Conservation (phyloP, 30 jellyfish, hydroid and myxozoan species). For the Sanderia malayensis region DNA sequence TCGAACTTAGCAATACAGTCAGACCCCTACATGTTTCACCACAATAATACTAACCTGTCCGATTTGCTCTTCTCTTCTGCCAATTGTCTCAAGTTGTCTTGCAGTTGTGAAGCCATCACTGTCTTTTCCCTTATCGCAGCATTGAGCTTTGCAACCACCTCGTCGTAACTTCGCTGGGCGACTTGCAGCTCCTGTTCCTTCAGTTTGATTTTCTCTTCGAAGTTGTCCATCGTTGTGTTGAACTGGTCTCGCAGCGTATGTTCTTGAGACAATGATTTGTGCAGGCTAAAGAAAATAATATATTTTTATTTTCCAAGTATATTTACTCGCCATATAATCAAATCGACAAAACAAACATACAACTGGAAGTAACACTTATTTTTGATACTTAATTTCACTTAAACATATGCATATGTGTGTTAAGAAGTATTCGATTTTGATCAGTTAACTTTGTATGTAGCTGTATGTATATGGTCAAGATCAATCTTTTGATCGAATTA, state of each 20-base stretch:
- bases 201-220: slow-evolving; percentile 66
- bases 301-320: no score
- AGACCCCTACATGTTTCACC: no score
- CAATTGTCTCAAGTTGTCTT: slow-evolving; percentile 51
- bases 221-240: slow-evolving; percentile 82
- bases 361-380: no score
- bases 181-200: slow-evolving; percentile 69
- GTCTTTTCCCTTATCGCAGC: slow-evolving; percentile 72
- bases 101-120: slow-evolving; percentile 73
- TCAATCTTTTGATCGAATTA: no score
- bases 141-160: slow-evolving; percentile 67
- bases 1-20: no score
- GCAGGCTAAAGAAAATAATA: slow-evolving; percentile 55
- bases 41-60: slow-evolving; percentile 52
- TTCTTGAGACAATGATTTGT: slow-evolving; percentile 84
- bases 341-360: no score
- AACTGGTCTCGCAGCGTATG: slow-evolving; percentile 82
- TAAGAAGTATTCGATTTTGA: no score
- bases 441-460: no score
- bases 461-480: no score
- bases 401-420: no score
- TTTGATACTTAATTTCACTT: no score
- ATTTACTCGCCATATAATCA: no score
- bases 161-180: slow-evolving; percentile 75
- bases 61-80: slow-evolving; percentile 67